A percentile compares a stretch with the other conserved stretches of the same genome.
Conservation (phyloP, 2,797 vertebrate species). For the Cottoperca gobio region DNA sequence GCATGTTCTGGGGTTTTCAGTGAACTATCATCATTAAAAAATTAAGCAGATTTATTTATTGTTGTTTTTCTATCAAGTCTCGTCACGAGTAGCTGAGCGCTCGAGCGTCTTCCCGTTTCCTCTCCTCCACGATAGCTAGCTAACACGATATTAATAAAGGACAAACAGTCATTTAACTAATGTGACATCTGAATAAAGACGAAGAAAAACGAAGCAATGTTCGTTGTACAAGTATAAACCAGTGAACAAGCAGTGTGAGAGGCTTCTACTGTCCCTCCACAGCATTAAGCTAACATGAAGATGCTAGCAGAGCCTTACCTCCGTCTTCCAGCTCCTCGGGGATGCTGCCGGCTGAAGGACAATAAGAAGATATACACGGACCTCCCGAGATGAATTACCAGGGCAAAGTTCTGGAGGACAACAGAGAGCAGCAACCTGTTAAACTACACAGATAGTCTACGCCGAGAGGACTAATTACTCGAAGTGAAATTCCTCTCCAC, state of each 20-base stretch:
- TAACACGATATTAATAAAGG: background rate
- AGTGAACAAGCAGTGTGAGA: background rate
- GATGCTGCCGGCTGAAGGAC: conserved; percentile 24
- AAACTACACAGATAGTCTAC: background rate
- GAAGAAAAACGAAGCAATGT: background rate
- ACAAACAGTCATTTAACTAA: background rate
- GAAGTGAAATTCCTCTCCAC: accelerated
- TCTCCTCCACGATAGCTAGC: background rate
- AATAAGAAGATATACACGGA: accelerated
- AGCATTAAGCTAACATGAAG: conserved; percentile 26
- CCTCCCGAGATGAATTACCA: conserved; percentile 35
- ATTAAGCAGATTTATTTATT: too few species aligned
- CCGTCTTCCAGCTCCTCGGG: background rate
- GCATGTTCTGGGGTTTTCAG: too few species aligned
- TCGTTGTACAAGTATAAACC: background rate
- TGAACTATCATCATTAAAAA: too few species aligned
- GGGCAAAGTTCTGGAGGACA: background rate
- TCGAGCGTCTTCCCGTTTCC: background rate
- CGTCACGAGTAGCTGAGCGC: too few species aligned
- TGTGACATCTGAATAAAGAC: background rate
- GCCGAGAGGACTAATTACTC: background rate
- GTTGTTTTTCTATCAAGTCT: too few species aligned
- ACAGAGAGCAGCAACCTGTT: background rate
- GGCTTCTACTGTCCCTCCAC: background rate
- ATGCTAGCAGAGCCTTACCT: conserved; percentile 49